Evolutionary conservation across 2,113 vertebrate genomes (phyloP), one percentile per base, ranked within the genome.

Genomic region (Rhabdomys dilectus): DNA sequence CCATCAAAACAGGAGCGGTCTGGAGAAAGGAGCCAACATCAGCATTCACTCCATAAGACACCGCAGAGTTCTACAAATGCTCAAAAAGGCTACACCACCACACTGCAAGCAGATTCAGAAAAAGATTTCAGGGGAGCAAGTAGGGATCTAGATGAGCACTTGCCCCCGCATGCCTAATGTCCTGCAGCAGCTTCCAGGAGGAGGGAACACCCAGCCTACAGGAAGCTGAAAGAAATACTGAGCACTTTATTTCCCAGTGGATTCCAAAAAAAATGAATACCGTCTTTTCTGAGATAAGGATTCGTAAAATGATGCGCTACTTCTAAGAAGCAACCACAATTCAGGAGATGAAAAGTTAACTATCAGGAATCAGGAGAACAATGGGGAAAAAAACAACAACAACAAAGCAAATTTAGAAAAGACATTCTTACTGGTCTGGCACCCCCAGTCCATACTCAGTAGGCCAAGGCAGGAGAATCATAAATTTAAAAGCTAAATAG

Each of bases 231-330:
- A 93, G 77, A 84, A 87, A 89, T 13, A 75, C 60, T 51, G 22
- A 88, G 89, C n/a, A 92, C 62, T 26, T 0, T 36, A 58, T 95
- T 88, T 62, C 42, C 73, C 6, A 3, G 11, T 64, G 26, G 78
- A 87, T 76, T n/a, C 68, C 53, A 88, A 64, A 75, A 36, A 36
- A 68, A 77, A 93, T 76, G 68, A 91, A 88, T 82, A 86, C 3
- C 8, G 7, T 45, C 73, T 96, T 92, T 89, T 91, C 73, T 80
- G 84, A 97, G 94, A 93, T 68, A 91, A 68, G 36, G 29, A 56
- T n/a, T 90, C 75, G 36, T 2, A 77, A 53, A 68, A 81, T 60
- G 76, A 81, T 2, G 56, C 1, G 26, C 13, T 66, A 58, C 56
- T 86, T 93, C 94, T 86, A 91, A 94, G 86, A 94, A 86, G 45